A percentile compares a stretch with the other conserved stretches of the same genome.
Conservation (phyloP, 2,888 invertebrate species). For the Drosophila prolongata region DNA sequence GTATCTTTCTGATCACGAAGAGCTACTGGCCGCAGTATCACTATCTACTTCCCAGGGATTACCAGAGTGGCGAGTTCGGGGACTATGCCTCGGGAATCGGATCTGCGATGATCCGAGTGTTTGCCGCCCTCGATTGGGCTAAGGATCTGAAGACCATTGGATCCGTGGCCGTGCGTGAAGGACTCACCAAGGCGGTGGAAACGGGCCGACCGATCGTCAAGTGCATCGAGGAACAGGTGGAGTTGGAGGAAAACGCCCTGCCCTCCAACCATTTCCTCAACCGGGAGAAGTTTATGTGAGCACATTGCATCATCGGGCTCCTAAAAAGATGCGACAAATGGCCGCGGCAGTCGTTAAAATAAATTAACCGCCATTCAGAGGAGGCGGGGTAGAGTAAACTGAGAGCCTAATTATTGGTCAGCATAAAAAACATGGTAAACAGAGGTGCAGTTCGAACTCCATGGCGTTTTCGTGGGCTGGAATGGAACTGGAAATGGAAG, state of each 20-base stretch:
- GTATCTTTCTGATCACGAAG: slow-evolving; percentile 90
- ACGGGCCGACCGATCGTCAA: slow-evolving; percentile 86
- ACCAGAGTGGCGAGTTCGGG: slow-evolving; percentile 93
- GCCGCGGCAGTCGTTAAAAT: slow-evolving; percentile 31
- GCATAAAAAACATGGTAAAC: slow-evolving; percentile 42
- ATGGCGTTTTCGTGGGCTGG: slow-evolving; percentile 19
- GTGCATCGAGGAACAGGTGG: slow-evolving; percentile 86
- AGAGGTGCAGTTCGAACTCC: slow-evolving; percentile 43
- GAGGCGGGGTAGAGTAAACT: slow-evolving; percentile 14
- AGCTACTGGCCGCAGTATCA: slow-evolving; percentile 93
- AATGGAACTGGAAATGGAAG: slow-evolving; percentile 12
- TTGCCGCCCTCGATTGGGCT: slow-evolving; percentile 89
- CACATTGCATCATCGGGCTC: slow-evolving; percentile 28
- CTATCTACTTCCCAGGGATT: slow-evolving; percentile 91
- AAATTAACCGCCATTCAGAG: slow-evolving; percentile 28
- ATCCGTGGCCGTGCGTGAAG: slow-evolving; percentile 87
- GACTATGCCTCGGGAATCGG: slow-evolving; percentile 89
- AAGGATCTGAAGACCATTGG: slow-evolving; percentile 88
- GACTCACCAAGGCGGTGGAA: slow-evolving; percentile 87
- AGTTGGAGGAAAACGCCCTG: slow-evolving; percentile 82
- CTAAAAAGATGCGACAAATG: slow-evolving; percentile 43
- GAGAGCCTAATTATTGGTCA: slow-evolving; percentile 50
- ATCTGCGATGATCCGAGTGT: slow-evolving; percentile 89
- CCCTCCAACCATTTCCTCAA: slow-evolving; percentile 86
- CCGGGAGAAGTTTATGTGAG: slow-evolving; percentile 82